Evolutionary conservation across 2,797 vertebrate species (phyloP).

Genomic region (Dryobates pubescens): DNA sequence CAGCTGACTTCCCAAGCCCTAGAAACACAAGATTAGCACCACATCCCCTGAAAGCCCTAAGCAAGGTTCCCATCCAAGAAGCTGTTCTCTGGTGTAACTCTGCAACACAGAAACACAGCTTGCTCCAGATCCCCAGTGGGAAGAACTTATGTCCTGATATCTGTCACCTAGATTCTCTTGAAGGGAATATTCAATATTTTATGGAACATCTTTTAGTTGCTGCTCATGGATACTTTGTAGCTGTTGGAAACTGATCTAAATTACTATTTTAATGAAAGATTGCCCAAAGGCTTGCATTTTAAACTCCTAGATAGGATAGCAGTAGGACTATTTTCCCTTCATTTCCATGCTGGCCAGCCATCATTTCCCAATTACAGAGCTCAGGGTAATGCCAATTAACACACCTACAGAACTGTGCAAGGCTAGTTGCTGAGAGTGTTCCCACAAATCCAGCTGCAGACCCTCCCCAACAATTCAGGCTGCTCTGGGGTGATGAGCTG

Average conservation of each 20-base stretch:
- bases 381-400: not conserved
- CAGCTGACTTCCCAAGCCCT: slow-evolving; percentile 1
- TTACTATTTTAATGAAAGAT: not conserved
- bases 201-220: slow-evolving; percentile 4
- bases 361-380: not conserved
- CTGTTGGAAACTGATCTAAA: slow-evolving; percentile 43
- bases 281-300: slow-evolving; percentile 5
- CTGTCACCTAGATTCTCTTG: slow-evolving; percentile 23
- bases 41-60: not conserved
- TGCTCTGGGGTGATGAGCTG: not conserved
- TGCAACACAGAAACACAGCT: not conserved
- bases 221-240: slow-evolving; percentile 5
- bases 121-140: slow-evolving; percentile 20
- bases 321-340: not conserved
- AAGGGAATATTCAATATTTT: slow-evolving; percentile 46
- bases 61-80: slow-evolving; percentile 48
- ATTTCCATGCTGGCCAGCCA: not conserved
- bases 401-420: not conserved
- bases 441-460: not conserved
- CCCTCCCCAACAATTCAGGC: not conserved
- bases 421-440: not conserved
- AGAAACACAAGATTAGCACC: slow-evolving; percentile 33
- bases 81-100: slow-evolving; percentile 26
- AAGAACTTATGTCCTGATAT: not conserved
- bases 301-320: not conserved